Evolutionary conservation across 2,113 vertebrate genomes (phyloP).

Genomic region (Bubo scandiacus): DNA sequence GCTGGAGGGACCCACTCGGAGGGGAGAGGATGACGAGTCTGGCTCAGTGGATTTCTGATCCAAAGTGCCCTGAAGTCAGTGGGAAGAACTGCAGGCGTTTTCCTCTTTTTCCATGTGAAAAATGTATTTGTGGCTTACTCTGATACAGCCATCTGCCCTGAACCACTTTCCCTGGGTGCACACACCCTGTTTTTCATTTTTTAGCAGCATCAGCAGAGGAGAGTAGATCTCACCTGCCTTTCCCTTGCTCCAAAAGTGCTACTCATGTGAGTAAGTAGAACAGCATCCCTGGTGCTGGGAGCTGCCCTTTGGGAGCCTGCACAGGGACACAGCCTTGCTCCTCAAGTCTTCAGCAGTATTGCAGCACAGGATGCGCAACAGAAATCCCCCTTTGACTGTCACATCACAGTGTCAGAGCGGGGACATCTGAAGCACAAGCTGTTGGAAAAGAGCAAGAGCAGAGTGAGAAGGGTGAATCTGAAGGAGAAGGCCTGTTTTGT

Average conservation of each 20-base stretch:
- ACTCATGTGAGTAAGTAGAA: background rate
- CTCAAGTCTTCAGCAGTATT: background rate
- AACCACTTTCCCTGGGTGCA: background rate
- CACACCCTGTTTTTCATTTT: background rate
- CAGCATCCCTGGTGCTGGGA: background rate
- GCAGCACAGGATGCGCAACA: rapidly evolving
- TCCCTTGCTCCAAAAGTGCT: background rate
- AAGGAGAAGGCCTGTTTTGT: background rate
- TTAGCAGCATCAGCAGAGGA: background rate
- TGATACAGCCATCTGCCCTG: too few species aligned
- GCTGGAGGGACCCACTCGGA: background rate
- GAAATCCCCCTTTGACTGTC: background rate
- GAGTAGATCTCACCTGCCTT: background rate
- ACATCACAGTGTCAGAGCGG: rapidly evolving
- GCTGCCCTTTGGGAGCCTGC: background rate
- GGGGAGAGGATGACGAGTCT: background rate
- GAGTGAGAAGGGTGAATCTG: background rate
- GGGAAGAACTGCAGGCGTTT: background rate
- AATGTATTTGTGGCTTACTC: background rate
- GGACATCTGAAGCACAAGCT: background rate
- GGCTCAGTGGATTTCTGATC: background rate
- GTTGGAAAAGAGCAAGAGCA: background rate
- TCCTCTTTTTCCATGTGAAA: background rate
- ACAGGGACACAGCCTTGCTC: background rate
- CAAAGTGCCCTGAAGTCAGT: background rate